A percentile compares a stretch with the other conserved stretches of the same genome.
Conservation (phyloP, 2,113 vertebrate genomes). For the Microcebus ravelobensis region DNA sequence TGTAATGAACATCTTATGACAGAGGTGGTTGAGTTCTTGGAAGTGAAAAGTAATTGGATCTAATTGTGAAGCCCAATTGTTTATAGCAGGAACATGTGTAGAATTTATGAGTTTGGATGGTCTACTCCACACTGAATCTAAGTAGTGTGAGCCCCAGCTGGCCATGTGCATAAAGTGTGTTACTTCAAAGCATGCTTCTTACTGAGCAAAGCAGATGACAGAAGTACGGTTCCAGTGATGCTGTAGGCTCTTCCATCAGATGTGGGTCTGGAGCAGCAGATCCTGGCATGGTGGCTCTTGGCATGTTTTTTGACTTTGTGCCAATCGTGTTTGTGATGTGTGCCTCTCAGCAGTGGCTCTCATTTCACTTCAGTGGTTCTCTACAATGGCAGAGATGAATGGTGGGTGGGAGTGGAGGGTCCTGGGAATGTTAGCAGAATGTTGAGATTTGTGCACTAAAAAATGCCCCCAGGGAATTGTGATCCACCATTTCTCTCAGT, state of each 20-base stretch:
- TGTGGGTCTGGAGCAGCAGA: neutral
- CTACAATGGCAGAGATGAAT: neutral
- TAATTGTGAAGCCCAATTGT: conserved; percentile 79
- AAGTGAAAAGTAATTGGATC: conserved; percentile 76
- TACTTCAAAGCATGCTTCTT: conserved; percentile 59
- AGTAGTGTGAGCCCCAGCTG: conserved; percentile 57
- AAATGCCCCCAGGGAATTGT: neutral
- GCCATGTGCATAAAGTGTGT: conserved; percentile 67
- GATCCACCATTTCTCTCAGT: neutral
- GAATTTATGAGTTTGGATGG: conserved; percentile 81
- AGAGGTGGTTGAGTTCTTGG: conserved; percentile 82
- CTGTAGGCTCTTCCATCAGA: conserved; percentile 31
- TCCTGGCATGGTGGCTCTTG: neutral
- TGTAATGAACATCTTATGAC: conserved; percentile 76
- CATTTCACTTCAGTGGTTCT: neutral
- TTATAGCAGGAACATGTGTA: conserved; percentile 81
- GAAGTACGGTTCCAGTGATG: neutral
- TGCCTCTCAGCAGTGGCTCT: neutral
- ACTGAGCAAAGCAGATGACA: conserved; percentile 52
- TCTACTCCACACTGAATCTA: conserved; percentile 58
- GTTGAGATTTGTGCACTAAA: neutral
- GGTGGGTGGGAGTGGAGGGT: too few relatives aligned
- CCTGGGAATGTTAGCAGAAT: neutral
- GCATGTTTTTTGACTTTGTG: neutral
- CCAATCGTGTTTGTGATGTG: neutral